Base-by-base conservation (phyloP, 2,888 invertebrate genomes). In the Rhaphigaster nebulosa region DNA sequence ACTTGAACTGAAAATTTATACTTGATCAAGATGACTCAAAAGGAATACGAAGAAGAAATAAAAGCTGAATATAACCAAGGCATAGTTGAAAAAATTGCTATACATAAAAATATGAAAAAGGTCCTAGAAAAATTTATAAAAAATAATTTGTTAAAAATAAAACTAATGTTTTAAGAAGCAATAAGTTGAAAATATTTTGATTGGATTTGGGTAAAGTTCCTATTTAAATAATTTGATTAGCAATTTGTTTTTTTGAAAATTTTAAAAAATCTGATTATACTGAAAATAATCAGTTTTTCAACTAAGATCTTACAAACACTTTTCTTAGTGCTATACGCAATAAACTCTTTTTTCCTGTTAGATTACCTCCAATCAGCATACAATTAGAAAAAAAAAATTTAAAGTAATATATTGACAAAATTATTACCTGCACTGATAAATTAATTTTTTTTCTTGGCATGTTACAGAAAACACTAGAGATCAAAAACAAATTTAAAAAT, bases 91-190 rank as follows among this genome's bases (percentile, higher is more conserved):
- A 84, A 45, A 84, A 84, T n/a, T 26, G 38, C 84, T 84, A 18
- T 26, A 45, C 45, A 26, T 45, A 84, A 41, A 84, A 84, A 84
- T n/a, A 13, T 8, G 5, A 84, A 84, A 84, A 84, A 84, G 84
- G 84, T 84, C n/a, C 84, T 84, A 45, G 45, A 84, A 10, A n/a
- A 84, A 84, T 84, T 45, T n/a, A 84, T 84, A 76, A 76, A 76
- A 76, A 20, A 76, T 76, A 65, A 76, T 76, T 76, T 20, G 8
- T 76, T 76, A n/a, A 38, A 70, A 76, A 34, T 76, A 76, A 76
- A 76, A 23, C 20, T 76, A 38, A 76, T 34, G 38, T 76, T 38
- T 76, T 13, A 76, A 29, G 70, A 76, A 76, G 38, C 38, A 76
- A 76, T 76, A 38, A 38, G 70, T 3, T 76, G 38, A 76, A 76